Evolutionary conservation across 2,888 invertebrate genomes (phyloP), one percentile per base, ranked within the genome.

Genomic region (Leptura quadrifasciata): DNA sequence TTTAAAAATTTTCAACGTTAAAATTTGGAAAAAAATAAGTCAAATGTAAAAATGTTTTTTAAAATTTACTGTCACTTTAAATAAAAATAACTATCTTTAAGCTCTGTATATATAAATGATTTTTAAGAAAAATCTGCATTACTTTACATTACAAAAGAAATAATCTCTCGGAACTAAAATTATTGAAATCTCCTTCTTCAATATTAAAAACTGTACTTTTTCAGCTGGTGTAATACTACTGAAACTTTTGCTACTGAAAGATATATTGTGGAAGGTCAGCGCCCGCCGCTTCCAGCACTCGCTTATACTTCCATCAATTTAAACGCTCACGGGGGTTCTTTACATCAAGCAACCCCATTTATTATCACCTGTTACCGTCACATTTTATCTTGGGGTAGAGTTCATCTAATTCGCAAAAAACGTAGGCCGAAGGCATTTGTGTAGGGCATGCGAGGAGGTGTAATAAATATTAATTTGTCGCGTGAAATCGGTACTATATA

Each of bases 351-450:
- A n/a, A 17, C 15, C 31, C 27, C 17, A 27, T 31, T 61, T 24
- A 58, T 61, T 61, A 24, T 61, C 60, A 61, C 60, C 60, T 61
- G 60, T 61, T 61, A 61, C 31, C 60, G 60, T 61, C 60, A 31
- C 27, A 2, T 61, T 61, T 61, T 61, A 61, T 61, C 31, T 31
- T 31, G 27, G 31, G 60, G 17, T 47, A n/a, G n/a, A n/a, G 47
- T 47, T 47, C n/a, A n/a, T 12, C n/a, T 2, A 6, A 4, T 15
- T 0, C n/a, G 47, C 12, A n/a, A 47, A 47, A 39, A 12, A 39
- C 15, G 10, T 10, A 39, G 39, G n/a, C 0, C n/a, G 60, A 9
- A 9, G 27, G 60, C 60, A 31, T 31, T 31, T 17, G 17, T 31
- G 27, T n/a, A 17, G 27, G 60, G 31, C 17, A 18, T 17, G 31